Percentiles rank a stretch among this genome's conserved stretches.
phyloP scores from a whole-genome alignment of 2,888 invertebrate species.

The Eugnorisma glareosa region DNA sequence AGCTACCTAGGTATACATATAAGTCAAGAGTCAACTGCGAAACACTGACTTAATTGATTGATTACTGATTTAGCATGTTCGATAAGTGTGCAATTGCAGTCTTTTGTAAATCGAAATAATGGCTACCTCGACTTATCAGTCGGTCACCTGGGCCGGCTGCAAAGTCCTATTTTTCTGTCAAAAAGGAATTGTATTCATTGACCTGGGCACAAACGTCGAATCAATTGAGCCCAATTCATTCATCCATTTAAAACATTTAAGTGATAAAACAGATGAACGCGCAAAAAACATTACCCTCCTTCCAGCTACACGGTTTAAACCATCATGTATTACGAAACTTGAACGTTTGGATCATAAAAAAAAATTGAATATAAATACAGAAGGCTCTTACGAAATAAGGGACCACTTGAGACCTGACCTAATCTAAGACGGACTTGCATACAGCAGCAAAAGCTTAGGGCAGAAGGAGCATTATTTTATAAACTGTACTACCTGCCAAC shows the following conservation, averaged over 20 bases:
- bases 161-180: not conserved
- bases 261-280: slow-evolving; percentile 35
- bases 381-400: slow-evolving; percentile 42
- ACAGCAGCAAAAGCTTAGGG: not conserved
- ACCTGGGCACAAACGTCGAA: slow-evolving; percentile 5
- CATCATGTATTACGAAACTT: slow-evolving; percentile 49
- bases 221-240: slow-evolving; percentile 4
- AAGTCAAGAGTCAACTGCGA: not conserved
- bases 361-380: slow-evolving; percentile 54
- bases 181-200: slow-evolving; percentile 1
- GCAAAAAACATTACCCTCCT: slow-evolving; percentile 37
- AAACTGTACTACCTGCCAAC: not conserved
- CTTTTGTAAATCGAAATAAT: not conserved
- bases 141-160: not conserved
- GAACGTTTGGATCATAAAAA: slow-evolving; percentile 40
- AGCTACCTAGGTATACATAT: not conserved
- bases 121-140: not conserved
- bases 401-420: slow-evolving; percentile 64
- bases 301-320: slow-evolving; percentile 28
- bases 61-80: not conserved
- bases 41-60: not conserved
- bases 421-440: slow-evolving; percentile 32
- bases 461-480: slow-evolving; percentile 37
- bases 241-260: slow-evolving; percentile 28
- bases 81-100: not conserved